These are phyloP conservation scores for Sander lucioperca DNA, from an alignment of 2,113 vertebrate genomes.

Conservation along the genomic window DNA sequence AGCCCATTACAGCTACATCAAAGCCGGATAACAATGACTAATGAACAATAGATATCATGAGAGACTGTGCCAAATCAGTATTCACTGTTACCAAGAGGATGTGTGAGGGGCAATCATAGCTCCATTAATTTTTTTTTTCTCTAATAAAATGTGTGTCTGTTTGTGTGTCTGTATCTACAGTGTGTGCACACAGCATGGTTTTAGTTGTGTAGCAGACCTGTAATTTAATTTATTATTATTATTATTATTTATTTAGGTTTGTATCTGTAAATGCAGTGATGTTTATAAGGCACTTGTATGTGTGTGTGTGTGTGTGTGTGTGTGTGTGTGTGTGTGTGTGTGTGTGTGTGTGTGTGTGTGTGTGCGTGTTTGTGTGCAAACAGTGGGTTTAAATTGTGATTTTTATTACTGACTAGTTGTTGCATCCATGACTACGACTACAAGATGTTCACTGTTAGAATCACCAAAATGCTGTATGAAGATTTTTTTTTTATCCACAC, in stretches of 20 bases:
- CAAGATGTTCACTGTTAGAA: neutral
- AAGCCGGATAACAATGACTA: conserved; percentile 80
- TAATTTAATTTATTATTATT: neutral
- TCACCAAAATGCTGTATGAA: neutral
- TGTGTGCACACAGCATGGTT: neutral
- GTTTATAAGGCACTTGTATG: neutral
- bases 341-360: no score
- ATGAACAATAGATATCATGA: conserved; percentile 81
- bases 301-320: no score
- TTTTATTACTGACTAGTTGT: neutral
- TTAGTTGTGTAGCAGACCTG: conserved; percentile 18
- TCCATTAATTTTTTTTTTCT: conserved; percentile 47
- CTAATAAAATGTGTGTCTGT: conserved; percentile 12
- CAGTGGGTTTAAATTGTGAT: neutral
- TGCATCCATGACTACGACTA: neutral
- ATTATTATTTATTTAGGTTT: neutral
- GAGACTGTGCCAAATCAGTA: conserved; percentile 76
- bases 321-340: no score
- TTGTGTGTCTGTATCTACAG: neutral
- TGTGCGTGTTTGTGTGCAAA: neutral
- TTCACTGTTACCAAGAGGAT: conserved; percentile 54
- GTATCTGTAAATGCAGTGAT: neutral
- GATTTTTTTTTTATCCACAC: conserved; percentile 1
- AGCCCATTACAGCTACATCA: conserved; percentile 81
- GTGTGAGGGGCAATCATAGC: conserved; percentile 44